These are phyloP conservation scores for Tholera decimalis DNA, from an alignment of 2,888 invertebrate species.

Conservation along the genomic window DNA sequence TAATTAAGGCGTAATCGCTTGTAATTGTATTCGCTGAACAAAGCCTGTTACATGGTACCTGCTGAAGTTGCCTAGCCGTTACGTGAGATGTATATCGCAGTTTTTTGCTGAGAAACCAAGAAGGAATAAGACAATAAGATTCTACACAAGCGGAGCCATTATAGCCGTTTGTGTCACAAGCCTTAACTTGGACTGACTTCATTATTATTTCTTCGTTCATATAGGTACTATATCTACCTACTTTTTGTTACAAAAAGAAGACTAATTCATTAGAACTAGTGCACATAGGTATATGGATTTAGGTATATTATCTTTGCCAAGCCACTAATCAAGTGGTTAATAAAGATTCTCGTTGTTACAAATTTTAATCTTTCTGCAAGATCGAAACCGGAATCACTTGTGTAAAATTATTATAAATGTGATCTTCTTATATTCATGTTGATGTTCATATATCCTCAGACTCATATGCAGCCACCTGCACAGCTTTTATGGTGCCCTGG, in stretches of 20 bases:
- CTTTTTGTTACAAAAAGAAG: neutral
- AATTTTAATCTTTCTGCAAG: too few relatives aligned
- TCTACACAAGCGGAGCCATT: slow-evolving; percentile 1
- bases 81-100: neutral
- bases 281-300: too few relatives aligned
- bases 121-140: slow-evolving; percentile 5
- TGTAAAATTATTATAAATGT: too few relatives aligned
- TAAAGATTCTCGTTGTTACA: too few relatives aligned
- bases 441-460: too few relatives aligned
- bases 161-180: neutral
- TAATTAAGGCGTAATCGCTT: slow-evolving; percentile 32
- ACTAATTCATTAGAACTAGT: neutral
- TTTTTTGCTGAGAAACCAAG: neutral
- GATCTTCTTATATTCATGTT: too few relatives aligned
- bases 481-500: too few relatives aligned
- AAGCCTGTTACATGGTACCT: slow-evolving; percentile 1
- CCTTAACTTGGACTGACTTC: neutral
- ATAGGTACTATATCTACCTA: neutral
- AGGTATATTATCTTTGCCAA: too few relatives aligned
- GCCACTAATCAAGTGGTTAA: too few relatives aligned
- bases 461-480: too few relatives aligned
- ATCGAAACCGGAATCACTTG: too few relatives aligned
- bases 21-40: slow-evolving; percentile 15
- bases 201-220: neutral
- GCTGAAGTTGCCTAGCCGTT: slow-evolving; percentile 7